Conservation (phyloP, 92 coral and sea anemone species). For the Muricea muricata region DNA sequence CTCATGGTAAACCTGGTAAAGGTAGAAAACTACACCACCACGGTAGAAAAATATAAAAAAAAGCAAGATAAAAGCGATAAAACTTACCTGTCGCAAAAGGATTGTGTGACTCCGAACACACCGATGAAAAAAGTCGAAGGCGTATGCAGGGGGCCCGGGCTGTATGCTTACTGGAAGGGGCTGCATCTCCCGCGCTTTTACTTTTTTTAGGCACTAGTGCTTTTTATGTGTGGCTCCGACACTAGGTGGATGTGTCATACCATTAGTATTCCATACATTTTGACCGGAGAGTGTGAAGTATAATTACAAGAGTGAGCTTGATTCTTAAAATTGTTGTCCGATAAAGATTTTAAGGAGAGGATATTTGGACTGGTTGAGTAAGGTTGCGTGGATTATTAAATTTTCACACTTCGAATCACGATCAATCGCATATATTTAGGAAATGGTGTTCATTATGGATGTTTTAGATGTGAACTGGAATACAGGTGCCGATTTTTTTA, state of each 20-base stretch:
- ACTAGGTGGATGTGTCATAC: slow-evolving; percentile 17
- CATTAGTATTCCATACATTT: slow-evolving; percentile 33
- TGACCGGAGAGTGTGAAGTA: slow-evolving; percentile 38
- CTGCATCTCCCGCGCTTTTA: background rate
- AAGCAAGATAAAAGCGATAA: background rate
- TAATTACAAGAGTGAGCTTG: too few relatives aligned
- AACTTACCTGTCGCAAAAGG: background rate
- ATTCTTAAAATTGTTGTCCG: too few relatives aligned
- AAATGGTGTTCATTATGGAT: too few relatives aligned
- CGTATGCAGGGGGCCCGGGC: background rate
- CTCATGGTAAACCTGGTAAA: background rate
- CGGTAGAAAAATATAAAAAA: background rate
- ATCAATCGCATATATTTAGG: too few relatives aligned
- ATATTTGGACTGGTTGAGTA: too few relatives aligned
- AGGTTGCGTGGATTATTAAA: too few relatives aligned
- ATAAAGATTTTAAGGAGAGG: too few relatives aligned
- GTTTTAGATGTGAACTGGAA: too few relatives aligned
- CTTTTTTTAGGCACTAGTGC: background rate
- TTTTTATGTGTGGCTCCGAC: slow-evolving; percentile 19
- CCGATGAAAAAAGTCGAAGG: background rate
- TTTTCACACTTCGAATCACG: too few relatives aligned
- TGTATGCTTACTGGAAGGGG: background rate
- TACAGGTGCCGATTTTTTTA: too few relatives aligned
- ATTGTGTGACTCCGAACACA: background rate
- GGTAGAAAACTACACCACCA: too few relatives aligned